Conservation (phyloP, 2,797 vertebrate genomes). For the Clangula hyemalis region DNA sequence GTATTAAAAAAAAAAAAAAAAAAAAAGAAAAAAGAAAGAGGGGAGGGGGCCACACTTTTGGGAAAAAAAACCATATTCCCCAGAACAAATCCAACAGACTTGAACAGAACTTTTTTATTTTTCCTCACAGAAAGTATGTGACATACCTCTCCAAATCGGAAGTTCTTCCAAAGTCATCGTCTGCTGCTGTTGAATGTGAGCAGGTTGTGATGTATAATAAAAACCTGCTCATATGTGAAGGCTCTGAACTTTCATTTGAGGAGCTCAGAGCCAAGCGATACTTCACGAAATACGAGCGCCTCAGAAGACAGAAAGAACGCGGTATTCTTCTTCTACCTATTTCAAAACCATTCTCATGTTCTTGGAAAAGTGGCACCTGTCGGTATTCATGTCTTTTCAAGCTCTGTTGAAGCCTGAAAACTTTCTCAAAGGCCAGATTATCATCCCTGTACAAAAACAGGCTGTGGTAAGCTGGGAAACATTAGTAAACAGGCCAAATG, state of each 20-base stretch:
- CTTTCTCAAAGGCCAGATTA: neutral
- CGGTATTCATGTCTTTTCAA: neutral
- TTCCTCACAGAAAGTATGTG: slow-evolving; percentile 61
- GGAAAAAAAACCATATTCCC: rapidly evolving
- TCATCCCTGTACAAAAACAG: neutral
- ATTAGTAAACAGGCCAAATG: neutral
- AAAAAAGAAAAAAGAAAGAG: neutral
- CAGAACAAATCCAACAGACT: neutral
- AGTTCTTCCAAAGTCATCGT: slow-evolving; percentile 29
- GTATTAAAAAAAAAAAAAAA: neutral
- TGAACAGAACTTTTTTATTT: neutral
- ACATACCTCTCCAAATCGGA: slow-evolving; percentile 78
- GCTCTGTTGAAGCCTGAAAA: neutral
- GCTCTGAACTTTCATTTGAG: slow-evolving; percentile 84
- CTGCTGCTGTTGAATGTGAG: neutral
- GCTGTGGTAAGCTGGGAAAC: neutral
- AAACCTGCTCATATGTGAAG: slow-evolving; percentile 80
- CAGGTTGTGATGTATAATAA: slow-evolving; percentile 83
- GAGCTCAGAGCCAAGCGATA: slow-evolving; percentile 77
- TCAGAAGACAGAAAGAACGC: slow-evolving; percentile 73
- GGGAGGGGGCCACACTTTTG: too few relatives aligned
- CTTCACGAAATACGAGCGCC: slow-evolving; percentile 74
- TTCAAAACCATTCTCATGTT: neutral
- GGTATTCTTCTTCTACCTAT: slow-evolving; percentile 67
- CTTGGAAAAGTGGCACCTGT: neutral